Conservation (phyloP, 2,888 invertebrate species). For the Melinaea menophilus region DNA sequence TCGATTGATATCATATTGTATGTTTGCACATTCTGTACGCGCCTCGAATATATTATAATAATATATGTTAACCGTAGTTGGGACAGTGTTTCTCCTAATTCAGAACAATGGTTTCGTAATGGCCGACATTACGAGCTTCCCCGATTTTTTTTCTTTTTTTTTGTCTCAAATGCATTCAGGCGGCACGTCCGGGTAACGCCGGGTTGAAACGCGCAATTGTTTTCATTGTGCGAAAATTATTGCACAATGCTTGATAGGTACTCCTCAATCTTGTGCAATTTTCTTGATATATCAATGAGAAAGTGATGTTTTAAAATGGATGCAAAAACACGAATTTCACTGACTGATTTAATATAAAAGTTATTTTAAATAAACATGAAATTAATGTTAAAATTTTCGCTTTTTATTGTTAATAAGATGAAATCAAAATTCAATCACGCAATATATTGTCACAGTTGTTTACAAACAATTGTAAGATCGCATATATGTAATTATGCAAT, state of each 20-base stretch:
- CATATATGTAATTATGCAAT: conserved; percentile 22
- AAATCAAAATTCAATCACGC: conserved; percentile 66
- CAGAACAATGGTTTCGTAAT: conserved; percentile 35
- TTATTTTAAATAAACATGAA: not conserved
- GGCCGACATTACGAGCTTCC: conserved; percentile 39
- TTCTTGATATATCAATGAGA: not conserved
- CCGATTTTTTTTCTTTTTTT: conserved; percentile 38
- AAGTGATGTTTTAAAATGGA: conserved; percentile 6
- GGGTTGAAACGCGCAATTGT: conserved; percentile 24
- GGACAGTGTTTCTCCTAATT: not conserved
- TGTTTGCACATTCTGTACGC: conserved; percentile 25
- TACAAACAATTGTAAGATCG: conserved; percentile 73
- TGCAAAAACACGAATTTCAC: conserved; percentile 46
- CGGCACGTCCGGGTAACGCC: conserved; percentile 46
- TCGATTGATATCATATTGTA: conserved; percentile 27
- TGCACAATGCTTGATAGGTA: too few species aligned
- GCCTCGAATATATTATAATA: conserved; percentile 23
- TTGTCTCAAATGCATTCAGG: conserved; percentile 40
- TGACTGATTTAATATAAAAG: conserved; percentile 37
- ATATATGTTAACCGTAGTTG: conserved; percentile 5
- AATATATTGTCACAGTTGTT: conserved; percentile 58
- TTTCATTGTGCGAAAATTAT: not conserved
- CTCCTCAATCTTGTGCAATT: too few species aligned
- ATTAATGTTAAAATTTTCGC: conserved; percentile 14
- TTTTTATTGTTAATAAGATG: conserved; percentile 21